Percentiles rank a stretch among this genome's conserved stretches.
phyloP scores from a whole-genome alignment of 64 coral and sea anemone species.

The Trachythela sp. region DNA sequence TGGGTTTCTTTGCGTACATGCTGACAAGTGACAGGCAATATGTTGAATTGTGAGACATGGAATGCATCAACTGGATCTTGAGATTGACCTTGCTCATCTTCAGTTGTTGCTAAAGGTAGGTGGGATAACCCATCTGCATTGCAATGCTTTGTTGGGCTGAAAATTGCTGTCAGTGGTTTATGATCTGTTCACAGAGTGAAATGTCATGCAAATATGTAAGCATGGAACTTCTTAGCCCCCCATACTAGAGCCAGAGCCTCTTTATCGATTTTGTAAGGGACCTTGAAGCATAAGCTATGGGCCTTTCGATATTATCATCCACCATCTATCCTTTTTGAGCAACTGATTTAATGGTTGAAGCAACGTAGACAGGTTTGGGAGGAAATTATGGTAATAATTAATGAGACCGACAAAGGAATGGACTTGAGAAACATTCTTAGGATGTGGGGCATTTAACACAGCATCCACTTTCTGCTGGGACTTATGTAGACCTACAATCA shows the following conservation, averaged over 20 bases:
- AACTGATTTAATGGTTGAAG: constrained; percentile 47
- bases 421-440: too few species aligned
- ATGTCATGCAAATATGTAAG: constrained; percentile 10
- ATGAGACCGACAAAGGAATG: constrained; percentile 46
- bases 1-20: background rate
- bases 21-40: background rate
- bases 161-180: background rate
- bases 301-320: constrained; percentile 43
- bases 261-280: background rate
- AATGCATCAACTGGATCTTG: background rate
- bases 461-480: too few species aligned
- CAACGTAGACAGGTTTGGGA: constrained; percentile 34
- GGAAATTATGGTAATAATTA: constrained; percentile 50
- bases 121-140: background rate
- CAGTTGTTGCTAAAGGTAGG: background rate
- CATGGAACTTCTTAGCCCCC: constrained; percentile 2
- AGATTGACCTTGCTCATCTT: background rate
- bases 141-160: background rate
- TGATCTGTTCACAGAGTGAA: constrained; percentile 6
- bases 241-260: constrained; percentile 5
- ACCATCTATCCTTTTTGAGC: constrained; percentile 22
- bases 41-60: background rate
- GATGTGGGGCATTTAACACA: too few species aligned
- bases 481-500: too few species aligned
- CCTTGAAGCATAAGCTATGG: constrained; percentile 35